Evolutionary conservation across 2,888 invertebrate species (phyloP), one percentile per base, ranked within the genome.

Genomic region (Cerastoderma edule): DNA sequence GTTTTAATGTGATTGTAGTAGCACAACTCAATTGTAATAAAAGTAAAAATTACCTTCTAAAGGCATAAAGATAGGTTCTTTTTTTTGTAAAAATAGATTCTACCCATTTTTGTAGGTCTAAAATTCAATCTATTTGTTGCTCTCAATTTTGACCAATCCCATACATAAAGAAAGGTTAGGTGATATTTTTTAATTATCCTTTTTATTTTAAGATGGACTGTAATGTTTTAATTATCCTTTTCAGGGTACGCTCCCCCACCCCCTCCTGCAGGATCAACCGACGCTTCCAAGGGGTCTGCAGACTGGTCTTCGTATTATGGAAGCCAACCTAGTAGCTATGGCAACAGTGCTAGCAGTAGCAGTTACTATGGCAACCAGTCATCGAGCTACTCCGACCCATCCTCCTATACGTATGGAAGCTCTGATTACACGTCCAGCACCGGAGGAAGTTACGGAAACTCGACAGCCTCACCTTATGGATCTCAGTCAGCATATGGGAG

Each of bases 401-500:
- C 66, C 8, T 10, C 60, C 19, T 50, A 50, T 8, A 24, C 28
- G 27, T 65, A 46, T 27, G 65, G 65, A 48, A 65, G 32, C 32
- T 44, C 24, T 35, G 50, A 53, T 4, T 50, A 50, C 50, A 30
- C 13, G 6, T 65, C 65, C 65, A 19, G 24, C 30, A 4, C n/a
- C 32, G 32, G n/a, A 13, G 39, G 44, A 22, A 44, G 13, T 44
- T 44, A 24, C 16, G 39, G 44, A 13, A 64, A 13, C 19, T 44
- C 44, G n/a, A 46, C 10, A 19, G 53, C 6, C 8, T 54, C 66
- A 33, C 22, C 67, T 27, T 75, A 75, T 33, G 67, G 66, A 33
- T 53, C 54, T 30, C 69, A 68, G 46, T 28, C 74, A 19, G 33
- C 33, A 8, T 57, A 35, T 46, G 66, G 66, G 46, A 50, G 60